Evolutionary conservation across 2,888 invertebrate species (phyloP).

Genomic region (Empis stercorea): DNA sequence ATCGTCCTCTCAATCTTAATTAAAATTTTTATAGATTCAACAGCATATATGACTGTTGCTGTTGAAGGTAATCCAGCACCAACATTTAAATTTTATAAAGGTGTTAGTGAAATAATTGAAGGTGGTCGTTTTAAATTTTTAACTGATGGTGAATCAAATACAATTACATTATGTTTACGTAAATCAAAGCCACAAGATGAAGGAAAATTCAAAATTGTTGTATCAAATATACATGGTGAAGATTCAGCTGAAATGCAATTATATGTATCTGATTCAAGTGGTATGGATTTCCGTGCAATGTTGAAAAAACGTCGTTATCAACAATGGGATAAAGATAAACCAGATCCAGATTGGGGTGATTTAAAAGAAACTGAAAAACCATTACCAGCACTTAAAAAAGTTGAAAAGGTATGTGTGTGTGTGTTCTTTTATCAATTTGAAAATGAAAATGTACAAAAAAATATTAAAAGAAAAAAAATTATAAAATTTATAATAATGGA

Average conservation of each 20-base stretch:
- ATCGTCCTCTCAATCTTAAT: too few species aligned
- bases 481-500: too few species aligned
- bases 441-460: too few species aligned
- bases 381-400: constrained; percentile 76
- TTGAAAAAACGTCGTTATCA: constrained; percentile 92
- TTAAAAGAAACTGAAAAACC: constrained; percentile 85
- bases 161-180: constrained; percentile 86
- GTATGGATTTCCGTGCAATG: constrained; percentile 98
- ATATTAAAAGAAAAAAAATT: too few species aligned
- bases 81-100: constrained; percentile 91
- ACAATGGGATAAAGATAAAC: constrained; percentile 84
- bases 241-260: constrained; percentile 93
- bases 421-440: too few species aligned
- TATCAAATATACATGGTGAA: constrained; percentile 88
- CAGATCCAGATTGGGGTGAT: constrained; percentile 86
- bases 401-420: constrained; percentile 86
- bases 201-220: constrained; percentile 84
- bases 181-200: constrained; percentile 96
- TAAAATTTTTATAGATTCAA: constrained; percentile 72
- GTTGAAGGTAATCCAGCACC: constrained; percentile 93
- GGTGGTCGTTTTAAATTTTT: constrained; percentile 91
- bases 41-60: constrained; percentile 82
- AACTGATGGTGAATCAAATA: constrained; percentile 86
- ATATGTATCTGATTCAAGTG: constrained; percentile 94
- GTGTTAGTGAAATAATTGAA: constrained; percentile 83